phyloP scores from a whole-genome alignment of 1,140 invertebrate species.

The Drosophila aff. region DNA sequence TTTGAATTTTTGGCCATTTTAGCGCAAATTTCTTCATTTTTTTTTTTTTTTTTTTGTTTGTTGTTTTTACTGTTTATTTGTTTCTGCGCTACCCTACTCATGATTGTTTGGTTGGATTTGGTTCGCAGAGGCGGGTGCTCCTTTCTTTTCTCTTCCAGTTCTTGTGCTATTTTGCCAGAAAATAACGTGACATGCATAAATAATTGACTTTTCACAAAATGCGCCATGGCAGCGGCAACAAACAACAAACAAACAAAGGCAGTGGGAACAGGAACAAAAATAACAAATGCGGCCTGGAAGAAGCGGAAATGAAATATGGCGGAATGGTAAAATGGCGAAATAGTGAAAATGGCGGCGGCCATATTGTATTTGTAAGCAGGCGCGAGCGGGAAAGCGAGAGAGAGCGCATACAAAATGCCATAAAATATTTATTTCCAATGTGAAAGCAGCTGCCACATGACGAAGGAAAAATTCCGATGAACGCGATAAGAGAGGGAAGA shows the following conservation, averaged over 20 bases:
- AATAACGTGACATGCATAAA: conserved; percentile 78
- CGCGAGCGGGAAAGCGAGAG: background rate
- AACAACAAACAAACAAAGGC: conserved; percentile 52
- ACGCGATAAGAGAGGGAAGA: conserved; percentile 25
- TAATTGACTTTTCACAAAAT: conserved; percentile 75
- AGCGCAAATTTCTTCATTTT: conserved; percentile 55
- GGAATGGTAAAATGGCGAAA: conserved; percentile 60
- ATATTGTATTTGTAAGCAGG: conserved; percentile 50
- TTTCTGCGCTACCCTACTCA: conserved; percentile 38
- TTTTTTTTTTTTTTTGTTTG: background rate
- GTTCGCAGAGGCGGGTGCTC: conserved; percentile 4
- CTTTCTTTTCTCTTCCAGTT: conserved; percentile 21
- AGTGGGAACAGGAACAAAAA: conserved; percentile 26
- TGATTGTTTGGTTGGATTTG: conserved; percentile 37
- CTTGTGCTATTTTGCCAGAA: conserved; percentile 55
- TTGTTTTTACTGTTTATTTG: conserved; percentile 16
- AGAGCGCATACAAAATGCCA: conserved; percentile 36
- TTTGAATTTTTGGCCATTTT: conserved; percentile 63
- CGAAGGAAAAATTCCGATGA: conserved; percentile 18
- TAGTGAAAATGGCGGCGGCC: conserved; percentile 73
- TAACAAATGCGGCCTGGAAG: conserved; percentile 35
- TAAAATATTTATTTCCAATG: conserved; percentile 69
- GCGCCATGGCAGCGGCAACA: conserved; percentile 44
- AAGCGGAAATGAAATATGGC: conserved; percentile 75
- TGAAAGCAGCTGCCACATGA: conserved; percentile 26